phyloP scores from a whole-genome alignment of 2,113 vertebrate genomes.

The Catharus minimus region DNA sequence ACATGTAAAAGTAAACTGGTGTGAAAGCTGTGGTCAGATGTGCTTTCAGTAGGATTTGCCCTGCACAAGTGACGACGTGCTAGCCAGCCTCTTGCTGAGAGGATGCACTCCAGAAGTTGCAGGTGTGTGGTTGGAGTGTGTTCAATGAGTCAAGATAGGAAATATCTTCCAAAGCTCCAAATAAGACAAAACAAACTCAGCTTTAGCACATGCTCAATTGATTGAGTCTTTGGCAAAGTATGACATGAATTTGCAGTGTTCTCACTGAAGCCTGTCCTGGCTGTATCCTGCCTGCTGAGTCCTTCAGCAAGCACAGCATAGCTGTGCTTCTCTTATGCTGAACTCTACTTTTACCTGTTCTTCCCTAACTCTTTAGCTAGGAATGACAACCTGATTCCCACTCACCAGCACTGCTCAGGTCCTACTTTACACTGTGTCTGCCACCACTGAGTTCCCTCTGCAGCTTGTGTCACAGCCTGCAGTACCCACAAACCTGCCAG shows the following conservation, averaged over 20 bases:
- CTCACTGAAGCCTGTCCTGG: neutral
- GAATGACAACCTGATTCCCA: neutral
- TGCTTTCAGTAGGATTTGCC: conserved; percentile 58
- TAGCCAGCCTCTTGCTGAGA: conserved; percentile 35
- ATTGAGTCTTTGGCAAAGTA: conserved; percentile 48
- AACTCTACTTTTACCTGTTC: neutral
- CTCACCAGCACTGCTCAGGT: neutral
- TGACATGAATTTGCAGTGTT: conserved; percentile 3
- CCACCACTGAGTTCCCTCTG: neutral
- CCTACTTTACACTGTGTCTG: neutral
- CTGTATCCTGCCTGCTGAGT: neutral
- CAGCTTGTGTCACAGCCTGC: neutral
- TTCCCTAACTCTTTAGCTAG: neutral
- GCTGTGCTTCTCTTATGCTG: neutral
- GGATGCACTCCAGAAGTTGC: conserved; percentile 54
- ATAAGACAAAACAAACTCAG: conserved; percentile 61
- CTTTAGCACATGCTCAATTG: conserved; percentile 62
- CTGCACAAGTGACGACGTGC: conserved; percentile 44
- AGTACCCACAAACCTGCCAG: neutral
- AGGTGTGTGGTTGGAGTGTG: conserved; percentile 42
- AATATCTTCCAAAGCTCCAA: conserved; percentile 55
- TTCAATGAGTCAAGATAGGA: conserved; percentile 46
- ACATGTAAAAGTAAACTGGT: conserved; percentile 44
- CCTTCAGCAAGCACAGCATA: neutral
- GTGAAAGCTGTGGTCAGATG: conserved; percentile 29